Evolutionary conservation across 2,113 vertebrate genomes (phyloP), one percentile per base, ranked within the genome.

Genomic region (Madoqua kirkii): DNA sequence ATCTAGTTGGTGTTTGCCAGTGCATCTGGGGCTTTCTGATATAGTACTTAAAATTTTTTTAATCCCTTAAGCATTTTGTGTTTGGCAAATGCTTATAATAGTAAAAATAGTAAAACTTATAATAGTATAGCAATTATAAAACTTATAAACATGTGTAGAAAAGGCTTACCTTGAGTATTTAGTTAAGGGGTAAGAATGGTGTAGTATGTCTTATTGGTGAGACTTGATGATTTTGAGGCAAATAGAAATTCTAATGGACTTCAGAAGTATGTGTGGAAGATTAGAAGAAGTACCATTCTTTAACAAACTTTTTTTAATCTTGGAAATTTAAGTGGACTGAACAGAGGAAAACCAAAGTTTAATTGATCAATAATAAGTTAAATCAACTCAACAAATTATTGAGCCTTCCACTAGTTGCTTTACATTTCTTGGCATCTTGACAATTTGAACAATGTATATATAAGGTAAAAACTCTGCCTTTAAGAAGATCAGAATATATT

Each of bases 281-380:
- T 86, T 86, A 78, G 78, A 81, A 85, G 64, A 79, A 23, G 16
- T 67, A 14, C 31, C 79, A 87, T 97, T 91, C 67, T 85, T 93
- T 90, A 93, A 31, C n/a, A 45, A 13, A 78, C 29, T 71, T 89
- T 36, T 43, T 43, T 43, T 78, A 31, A 50, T 48, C 85, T 92
- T 91, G 52, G 83, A 82, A 40, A 85, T 86, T 62, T 74, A 95
- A 93, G 55, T 92, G 27, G 36, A 82, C 60, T 48, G 87, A 89
- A 95, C 13, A 93, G 81, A 94, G 29, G 36, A 92, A 90, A 87
- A 33, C n/a, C 31, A 81, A 93, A 96, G 78, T 55, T 27, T n/a
- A 86, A 2, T 55, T 96, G 36, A 23, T 89, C 45, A 17, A 21
- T 96, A 85, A 64, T 90, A 95, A 96, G 45, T 85, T 81, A 93